Base-by-base conservation (phyloP, 2,797 vertebrate genomes). In the Ispidina lecontei region DNA sequence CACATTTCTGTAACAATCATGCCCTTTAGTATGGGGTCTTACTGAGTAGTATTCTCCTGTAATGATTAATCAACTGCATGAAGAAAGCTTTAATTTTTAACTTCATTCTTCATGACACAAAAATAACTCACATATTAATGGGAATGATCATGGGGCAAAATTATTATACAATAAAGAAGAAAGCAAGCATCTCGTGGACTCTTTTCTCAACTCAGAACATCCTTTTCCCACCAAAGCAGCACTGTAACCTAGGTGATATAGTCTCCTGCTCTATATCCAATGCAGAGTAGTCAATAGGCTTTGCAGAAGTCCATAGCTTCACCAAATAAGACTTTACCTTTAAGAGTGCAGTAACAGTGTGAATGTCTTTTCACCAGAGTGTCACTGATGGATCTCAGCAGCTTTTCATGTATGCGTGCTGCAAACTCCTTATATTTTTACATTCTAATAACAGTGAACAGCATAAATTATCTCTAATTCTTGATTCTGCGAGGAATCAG, bases 381-480 rank as follows among this genome's bases (percentile, higher is more conserved):
- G 91, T 79, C 47, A 75, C 92, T 91, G 95, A 90, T 85, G 84
- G 92, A 94, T 96, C 94, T 74, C 55, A 90, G 89, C 95, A 96
- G 96, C 90, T 97, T 96, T 97, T 97, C 97, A 91, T 95, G 95
- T 96, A 94, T 96, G 96, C 97, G 37, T 97, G 94, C 95, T 97
- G 97, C 96, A 97, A 97, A 96, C 86, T 96, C 97, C 97, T 97
- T 97, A 97, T 98, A 97, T 98, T 98, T 98, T 97, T 95, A 96
- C 98, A 98, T 98, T 98, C 96, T 97, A 98, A 97, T 98, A 98
- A 97, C 95, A 97, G 96, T 95, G 96, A 98, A 96, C 97, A 89
- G 97, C 98, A 98, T 98, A 98, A 98, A 98, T 98, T 98, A 98
- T 97, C 97, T 95, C 96, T 96, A 96, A 97, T 98, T 98, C 97